Base-by-base conservation (phyloP, 2,888 invertebrate species). In the Cheilosia urbana region DNA sequence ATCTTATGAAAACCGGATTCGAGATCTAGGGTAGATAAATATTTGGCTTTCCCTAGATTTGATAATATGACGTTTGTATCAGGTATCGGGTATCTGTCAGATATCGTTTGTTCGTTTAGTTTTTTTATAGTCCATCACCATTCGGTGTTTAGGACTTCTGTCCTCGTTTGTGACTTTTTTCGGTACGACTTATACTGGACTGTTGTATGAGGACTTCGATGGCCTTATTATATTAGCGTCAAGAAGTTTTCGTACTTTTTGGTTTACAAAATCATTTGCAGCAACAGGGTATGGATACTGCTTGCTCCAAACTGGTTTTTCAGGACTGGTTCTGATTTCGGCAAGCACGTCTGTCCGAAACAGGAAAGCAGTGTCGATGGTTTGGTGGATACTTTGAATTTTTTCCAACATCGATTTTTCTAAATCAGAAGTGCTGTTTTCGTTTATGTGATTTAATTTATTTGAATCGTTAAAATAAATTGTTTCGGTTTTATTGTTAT, bases 121-220 rank as follows among this genome's bases (percentile, higher is more conserved):
- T 62, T 66, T 76, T 24, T 53, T 77, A 11, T 53, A 76, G 13
- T 77, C 68, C 13, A 77, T 68, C 3, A 51, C 77, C 11, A 69
- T 15, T 2, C 53, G 13, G 15, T 51, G 27, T 51, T 58, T 66
- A 6, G 60, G 21, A 2, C 45, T 68, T 9, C 58, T 42, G 17
- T n/a, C n/a, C n/a, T n/a, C n/a, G n/a, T n/a, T n/a, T n/a, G n/a
- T n/a, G n/a, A n/a, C n/a, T n/a, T n/a, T n/a, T n/a, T n/a, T n/a
- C n/a, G n/a, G n/a, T n/a, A n/a, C n/a, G n/a, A n/a, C n/a, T n/a
- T n/a, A n/a, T n/a, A n/a, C n/a, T n/a, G n/a, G n/a, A n/a, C n/a
- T n/a, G n/a, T n/a, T n/a, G n/a, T n/a, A n/a, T n/a, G n/a, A n/a
- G n/a, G n/a, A n/a, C n/a, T n/a, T n/a, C n/a, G n/a, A n/a, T n/a